Base-by-base conservation (phyloP, 2,888 invertebrate species). In the Papilio demoleus region DNA sequence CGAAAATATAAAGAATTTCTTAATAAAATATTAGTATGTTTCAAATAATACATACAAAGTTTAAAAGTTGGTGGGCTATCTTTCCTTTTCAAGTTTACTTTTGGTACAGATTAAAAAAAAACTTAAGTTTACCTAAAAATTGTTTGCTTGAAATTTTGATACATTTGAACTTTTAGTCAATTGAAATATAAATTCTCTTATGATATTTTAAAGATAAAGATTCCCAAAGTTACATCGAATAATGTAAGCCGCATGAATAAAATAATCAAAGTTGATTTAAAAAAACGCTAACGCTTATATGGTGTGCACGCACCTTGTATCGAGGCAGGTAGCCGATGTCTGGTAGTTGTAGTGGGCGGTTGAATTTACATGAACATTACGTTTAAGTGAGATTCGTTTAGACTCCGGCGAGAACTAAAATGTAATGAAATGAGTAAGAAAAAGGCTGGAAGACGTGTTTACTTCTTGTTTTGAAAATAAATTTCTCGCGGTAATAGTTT, bases 301-400 rank as follows among this genome's bases (percentile, higher is more conserved):
- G 42, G 61, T 67, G 61, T 67, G 50, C 9, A 40, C 14, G 14
- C 5, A 22, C 50, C 61, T 53, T 61, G 42, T 67, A 65, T 59
- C 50, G 47, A 64, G 50, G 60, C 60, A 62, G 67, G 62, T 62
- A 68, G 67, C 63, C 62, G 45, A 59, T 68, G 68, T 69, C 27
- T 53, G 53, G 22, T 59, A 59, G 65, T 42, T 65, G 56, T 63
- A 64, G 68, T 68, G 68, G 68, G 68, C 60, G 68, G 60, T 50
- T 42, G 40, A 65, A 65, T 68, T 68, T 68, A 65, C 64, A 68
- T 68, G 59, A 50, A 64, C 68, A 68, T 64, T 64, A 68, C 60
- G 36, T 68, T 53, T 40, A 65, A 11, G 63, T 47, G 40, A 38
- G 19, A 53, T 47, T 65, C 50, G 59, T 38, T 40, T 65, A 60